A percentile compares a stretch with the other conserved stretches of the same genome.
Evolutionary conservation across 2,113 vertebrate genomes (phyloP).

Genomic region (Brachyhypopomus occidentalis): DNA sequence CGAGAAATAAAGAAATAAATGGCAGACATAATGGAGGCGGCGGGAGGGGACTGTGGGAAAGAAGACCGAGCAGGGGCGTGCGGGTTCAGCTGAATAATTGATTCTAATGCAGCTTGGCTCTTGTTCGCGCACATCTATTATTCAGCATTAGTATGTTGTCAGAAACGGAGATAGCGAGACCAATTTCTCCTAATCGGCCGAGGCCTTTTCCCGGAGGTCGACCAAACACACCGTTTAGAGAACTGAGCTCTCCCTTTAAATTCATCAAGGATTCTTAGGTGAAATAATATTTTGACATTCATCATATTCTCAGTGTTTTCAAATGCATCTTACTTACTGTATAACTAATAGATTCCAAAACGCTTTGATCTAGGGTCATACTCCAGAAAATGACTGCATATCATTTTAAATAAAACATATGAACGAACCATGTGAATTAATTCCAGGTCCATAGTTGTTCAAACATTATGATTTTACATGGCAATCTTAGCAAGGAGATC

Average conservation of each 20-base stretch:
- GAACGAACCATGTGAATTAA: neutral
- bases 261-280: neutral
- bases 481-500: neutral
- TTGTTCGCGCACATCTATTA: slow-evolving; percentile 48
- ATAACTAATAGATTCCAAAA: too few species aligned
- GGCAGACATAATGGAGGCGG: neutral
- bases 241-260: slow-evolving; percentile 12
- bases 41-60: neutral
- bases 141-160: slow-evolving; percentile 51
- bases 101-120: slow-evolving; percentile 46
- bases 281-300: neutral
- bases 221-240: slow-evolving; percentile 10
- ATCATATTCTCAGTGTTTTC: neutral
- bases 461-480: neutral
- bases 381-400: too few species aligned
- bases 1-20: slow-evolving; percentile 19
- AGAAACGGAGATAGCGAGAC: slow-evolving; percentile 28
- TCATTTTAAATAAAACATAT: neutral
- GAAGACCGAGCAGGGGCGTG: neutral
- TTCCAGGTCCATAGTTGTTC: neutral
- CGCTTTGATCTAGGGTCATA: too few species aligned
- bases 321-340: too few species aligned
- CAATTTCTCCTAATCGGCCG: slow-evolving; percentile 16
- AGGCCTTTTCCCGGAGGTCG: slow-evolving; percentile 6
- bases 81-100: slow-evolving; percentile 44